A percentile compares a stretch with the other conserved stretches of the same genome.
phyloP scores from a whole-genome alignment of 2,797 vertebrate genomes.

The Loriculus beryllinus region DNA sequence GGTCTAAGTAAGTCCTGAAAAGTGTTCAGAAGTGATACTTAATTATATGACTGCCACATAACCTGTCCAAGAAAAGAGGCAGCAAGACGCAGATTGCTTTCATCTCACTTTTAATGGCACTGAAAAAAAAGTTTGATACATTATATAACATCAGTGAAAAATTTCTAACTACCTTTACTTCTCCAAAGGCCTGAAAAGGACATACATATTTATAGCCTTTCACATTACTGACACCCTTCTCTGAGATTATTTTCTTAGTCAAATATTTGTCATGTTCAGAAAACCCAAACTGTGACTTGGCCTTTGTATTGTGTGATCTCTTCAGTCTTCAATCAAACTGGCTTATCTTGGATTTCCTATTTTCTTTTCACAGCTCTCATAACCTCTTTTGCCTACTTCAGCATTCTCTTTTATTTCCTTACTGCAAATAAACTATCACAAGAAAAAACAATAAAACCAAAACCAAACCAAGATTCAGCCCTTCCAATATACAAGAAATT shows the following conservation, averaged over 20 bases:
- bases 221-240: neutral
- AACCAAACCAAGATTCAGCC: neutral
- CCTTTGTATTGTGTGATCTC: neutral
- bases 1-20: neutral
- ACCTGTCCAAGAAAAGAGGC: neutral
- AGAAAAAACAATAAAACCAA: neutral
- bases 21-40: neutral
- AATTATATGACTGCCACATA: neutral
- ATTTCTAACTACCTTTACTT: neutral
- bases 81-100: neutral
- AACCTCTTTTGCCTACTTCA: neutral
- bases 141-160: neutral
- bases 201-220: neutral
- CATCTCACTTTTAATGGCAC: neutral
- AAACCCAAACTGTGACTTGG: neutral
- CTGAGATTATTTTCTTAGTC: neutral
- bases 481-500: neutral
- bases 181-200: neutral
- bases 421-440: neutral
- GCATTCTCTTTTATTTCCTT: neutral
- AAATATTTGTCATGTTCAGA: neutral
- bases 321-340: neutral
- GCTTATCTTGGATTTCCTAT: neutral
- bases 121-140: neutral
- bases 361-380: neutral